Evolutionary conservation across 2,888 invertebrate genomes (phyloP).

Genomic region (Drosophila mimetica): DNA sequence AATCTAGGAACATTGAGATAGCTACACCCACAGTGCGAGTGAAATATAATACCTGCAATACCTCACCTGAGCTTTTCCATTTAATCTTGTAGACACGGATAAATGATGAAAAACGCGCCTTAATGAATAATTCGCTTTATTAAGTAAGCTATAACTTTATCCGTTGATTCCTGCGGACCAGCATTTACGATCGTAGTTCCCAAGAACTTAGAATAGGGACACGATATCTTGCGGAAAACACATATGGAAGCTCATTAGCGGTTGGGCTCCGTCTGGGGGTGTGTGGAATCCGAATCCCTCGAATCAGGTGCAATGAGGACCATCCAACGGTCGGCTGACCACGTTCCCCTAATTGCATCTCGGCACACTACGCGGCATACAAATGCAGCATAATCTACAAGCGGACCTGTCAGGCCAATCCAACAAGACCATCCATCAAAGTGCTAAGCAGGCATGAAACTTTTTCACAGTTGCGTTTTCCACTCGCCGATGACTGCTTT

Average conservation of each 20-base stretch:
- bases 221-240: too few relatives aligned
- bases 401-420: constrained; percentile 31
- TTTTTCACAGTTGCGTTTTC: constrained; percentile 51
- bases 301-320: constrained; percentile 22
- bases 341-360: constrained; percentile 38
- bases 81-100: not conserved
- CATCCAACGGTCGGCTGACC: constrained; percentile 28
- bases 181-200: constrained; percentile 11
- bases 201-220: constrained; percentile 25
- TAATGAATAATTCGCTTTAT: constrained; percentile 17
- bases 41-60: not conserved
- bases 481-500: constrained; percentile 41
- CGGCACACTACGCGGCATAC: constrained; percentile 37
- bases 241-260: constrained; percentile 20
- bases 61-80: not conserved
- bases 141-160: constrained; percentile 8
- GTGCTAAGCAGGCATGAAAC: constrained; percentile 40
- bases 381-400: constrained; percentile 42
- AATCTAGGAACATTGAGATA: not conserved
- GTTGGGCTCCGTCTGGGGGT: not conserved
- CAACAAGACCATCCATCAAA: constrained; percentile 59
- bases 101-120: not conserved
- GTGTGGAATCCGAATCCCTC: not conserved
- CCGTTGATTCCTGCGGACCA: constrained; percentile 1
- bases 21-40: not conserved